These are phyloP conservation scores for Pseudochirops corinnae DNA, from an alignment of 2,797 vertebrate genomes.

Conservation along the genomic window DNA sequence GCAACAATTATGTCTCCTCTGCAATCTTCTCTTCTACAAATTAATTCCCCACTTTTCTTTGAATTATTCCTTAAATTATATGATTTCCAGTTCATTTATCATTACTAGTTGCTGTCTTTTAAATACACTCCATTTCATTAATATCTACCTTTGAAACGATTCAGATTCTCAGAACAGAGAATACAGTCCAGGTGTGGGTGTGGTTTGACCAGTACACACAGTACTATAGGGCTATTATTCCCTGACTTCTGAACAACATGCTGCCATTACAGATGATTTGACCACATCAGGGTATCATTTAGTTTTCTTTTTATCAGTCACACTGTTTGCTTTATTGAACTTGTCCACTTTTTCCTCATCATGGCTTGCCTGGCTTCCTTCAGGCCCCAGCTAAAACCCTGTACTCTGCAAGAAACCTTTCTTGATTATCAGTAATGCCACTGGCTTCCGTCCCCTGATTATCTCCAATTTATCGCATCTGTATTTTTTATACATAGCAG, in stretches of 20 bases:
- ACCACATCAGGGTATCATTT: neutral
- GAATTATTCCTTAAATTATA: neutral
- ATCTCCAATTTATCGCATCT: neutral
- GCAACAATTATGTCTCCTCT: neutral
- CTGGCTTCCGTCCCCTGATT: neutral
- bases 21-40: neutral
- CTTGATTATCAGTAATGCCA: neutral
- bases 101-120: neutral
- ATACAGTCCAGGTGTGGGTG: neutral
- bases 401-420: neutral
- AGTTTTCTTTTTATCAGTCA: neutral
- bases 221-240: neutral
- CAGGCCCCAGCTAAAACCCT: neutral
- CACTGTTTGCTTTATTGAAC: neutral
- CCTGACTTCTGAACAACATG: neutral
- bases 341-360: neutral
- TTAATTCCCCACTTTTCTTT: slow-evolving; percentile 17
- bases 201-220: neutral
- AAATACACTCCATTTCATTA: neutral
- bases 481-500: neutral
- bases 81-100: slow-evolving; percentile 6
- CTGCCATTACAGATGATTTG: neutral
- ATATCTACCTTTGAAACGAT: neutral
- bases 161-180: neutral
- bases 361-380: neutral